Evolutionary conservation across 2,113 vertebrate genomes (phyloP).

Genomic region (Cavia porcellus): DNA sequence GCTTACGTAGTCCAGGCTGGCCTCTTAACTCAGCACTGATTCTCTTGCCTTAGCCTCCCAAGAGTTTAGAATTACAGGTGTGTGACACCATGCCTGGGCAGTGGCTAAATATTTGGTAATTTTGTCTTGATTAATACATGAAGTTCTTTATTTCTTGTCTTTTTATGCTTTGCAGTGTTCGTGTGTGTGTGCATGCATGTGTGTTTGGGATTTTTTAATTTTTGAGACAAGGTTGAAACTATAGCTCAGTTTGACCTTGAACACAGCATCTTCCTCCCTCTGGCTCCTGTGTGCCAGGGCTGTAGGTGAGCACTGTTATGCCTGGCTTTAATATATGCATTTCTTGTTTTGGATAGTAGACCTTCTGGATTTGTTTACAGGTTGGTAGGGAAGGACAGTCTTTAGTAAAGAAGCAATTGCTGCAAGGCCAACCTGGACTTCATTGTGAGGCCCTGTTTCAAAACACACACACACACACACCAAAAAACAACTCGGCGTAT

Average conservation of each 20-base stretch:
- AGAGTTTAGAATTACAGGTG: background rate
- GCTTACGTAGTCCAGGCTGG: background rate
- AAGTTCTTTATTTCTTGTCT: background rate
- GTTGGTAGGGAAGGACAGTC: background rate
- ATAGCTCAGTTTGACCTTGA: background rate
- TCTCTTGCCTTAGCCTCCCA: background rate
- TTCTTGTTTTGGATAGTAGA: background rate
- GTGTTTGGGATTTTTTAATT: background rate
- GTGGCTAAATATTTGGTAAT: background rate
- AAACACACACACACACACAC: background rate
- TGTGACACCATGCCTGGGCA: background rate
- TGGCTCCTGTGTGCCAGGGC: background rate
- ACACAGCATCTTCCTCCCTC: background rate
- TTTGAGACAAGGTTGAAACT: background rate
- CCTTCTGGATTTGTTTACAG: background rate
- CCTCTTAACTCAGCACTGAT: no score
- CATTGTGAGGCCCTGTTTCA: background rate
- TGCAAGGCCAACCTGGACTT: background rate
- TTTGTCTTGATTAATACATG: conserved; percentile 11
- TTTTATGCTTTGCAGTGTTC: background rate
- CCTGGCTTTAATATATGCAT: background rate
- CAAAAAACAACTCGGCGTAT: background rate
- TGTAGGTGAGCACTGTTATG: background rate
- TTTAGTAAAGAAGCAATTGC: background rate
- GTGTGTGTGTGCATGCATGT: background rate